Percentiles rank a stretch among this genome's conserved stretches.
phyloP scores from a whole-genome alignment of 2,888 invertebrate genomes.

The Yponomeuta malinellus region DNA sequence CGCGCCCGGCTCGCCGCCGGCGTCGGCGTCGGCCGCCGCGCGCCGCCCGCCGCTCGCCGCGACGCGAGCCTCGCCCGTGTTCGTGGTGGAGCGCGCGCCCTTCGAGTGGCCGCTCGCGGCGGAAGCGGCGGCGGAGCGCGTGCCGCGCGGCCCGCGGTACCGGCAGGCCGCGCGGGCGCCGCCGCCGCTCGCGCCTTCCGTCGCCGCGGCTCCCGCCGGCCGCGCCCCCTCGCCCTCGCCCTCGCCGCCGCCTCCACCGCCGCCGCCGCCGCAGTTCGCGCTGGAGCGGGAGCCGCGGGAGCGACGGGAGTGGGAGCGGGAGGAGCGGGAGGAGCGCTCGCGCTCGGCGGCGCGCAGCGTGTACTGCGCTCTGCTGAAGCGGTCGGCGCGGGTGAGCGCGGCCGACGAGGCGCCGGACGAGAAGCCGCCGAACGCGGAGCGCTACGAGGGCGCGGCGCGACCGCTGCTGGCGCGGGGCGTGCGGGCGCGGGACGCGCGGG shows the following conservation, averaged over 20 bases:
- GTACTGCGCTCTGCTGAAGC: constrained; percentile 35
- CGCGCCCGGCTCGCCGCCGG: constrained; percentile 20
- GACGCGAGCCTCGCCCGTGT: constrained; percentile 22
- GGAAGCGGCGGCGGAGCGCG: constrained; percentile 24
- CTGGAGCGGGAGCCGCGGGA: constrained; percentile 24
- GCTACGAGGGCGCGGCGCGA: constrained; percentile 10
- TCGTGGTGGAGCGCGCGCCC: constrained; percentile 21
- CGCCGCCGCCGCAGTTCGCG: constrained; percentile 36
- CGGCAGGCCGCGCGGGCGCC: constrained; percentile 23
- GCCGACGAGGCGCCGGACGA: constrained; percentile 22
- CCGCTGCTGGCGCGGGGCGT: constrained; percentile 9
- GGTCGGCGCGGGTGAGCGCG: constrained; percentile 24
- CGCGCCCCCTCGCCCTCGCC: constrained; percentile 24
- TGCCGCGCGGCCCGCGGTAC: constrained; percentile 29
- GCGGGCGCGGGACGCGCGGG: constrained; percentile 18
- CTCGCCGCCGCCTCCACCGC: constrained; percentile 22
- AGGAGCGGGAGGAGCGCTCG: constrained; percentile 20
- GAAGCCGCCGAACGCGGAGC: constrained; percentile 32
- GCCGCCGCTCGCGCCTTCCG: constrained; percentile 24
- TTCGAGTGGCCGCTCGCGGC: constrained; percentile 9
- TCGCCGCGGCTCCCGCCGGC: constrained; percentile 24
- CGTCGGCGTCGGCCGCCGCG: constrained; percentile 17
- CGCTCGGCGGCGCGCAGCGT: constrained; percentile 26
- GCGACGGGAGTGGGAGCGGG: constrained; percentile 23
- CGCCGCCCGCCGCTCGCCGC: constrained; percentile 24